Evolutionary conservation across 2,888 invertebrate genomes (phyloP), one percentile per base, ranked within the genome.

Genomic region (Pilophorus perplexus): DNA sequence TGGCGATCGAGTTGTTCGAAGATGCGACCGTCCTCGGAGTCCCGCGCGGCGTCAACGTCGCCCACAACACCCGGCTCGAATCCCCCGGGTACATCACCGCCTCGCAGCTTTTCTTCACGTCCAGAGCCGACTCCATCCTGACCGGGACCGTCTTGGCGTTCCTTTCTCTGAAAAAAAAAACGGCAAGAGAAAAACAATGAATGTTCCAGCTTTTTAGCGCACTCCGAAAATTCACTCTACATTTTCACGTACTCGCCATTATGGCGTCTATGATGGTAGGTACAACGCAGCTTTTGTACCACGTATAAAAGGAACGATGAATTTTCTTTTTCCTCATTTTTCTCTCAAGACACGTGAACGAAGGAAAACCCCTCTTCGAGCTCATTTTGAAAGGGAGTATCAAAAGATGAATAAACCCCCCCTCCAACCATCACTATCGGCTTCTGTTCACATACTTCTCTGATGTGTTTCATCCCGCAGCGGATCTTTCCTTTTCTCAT

Each of bases 11-110:
- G n/a, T 22, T 28, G 4, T 25, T 28, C 10, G 46, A 10, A 2
- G 62, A 62, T 4, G 59, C 59, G 2, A 62, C 48, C 5, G 62
- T 70, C 38, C 70, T 55, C 0, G 90, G 90, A 12, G 89, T 90
- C 59, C 81, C 81, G 18, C 89, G 83, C 0, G 90, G 90, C 0
- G 90, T 90, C 8, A 92, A 78, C 0, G 91, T 89, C 1, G 92
- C 91, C 92, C 92, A 92, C 48, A 89, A 80, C 1, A 87, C 83
- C 67, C 75, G 68, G 72, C 74, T 57, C 72, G 73, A 66, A 59
- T 71, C 70, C 10, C 71, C 71, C 1, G 83, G 83, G 75, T 84
- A 84, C 2, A 83, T 76, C 27, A 83, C 82, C 0, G 83, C 81
- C 66, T 83, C 85, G 60, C 80, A 80, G 33, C 74, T 75, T 69